phyloP scores from a whole-genome alignment of 53 echinoderm and acorn worm genomes.

The Stichopus horrens region DNA sequence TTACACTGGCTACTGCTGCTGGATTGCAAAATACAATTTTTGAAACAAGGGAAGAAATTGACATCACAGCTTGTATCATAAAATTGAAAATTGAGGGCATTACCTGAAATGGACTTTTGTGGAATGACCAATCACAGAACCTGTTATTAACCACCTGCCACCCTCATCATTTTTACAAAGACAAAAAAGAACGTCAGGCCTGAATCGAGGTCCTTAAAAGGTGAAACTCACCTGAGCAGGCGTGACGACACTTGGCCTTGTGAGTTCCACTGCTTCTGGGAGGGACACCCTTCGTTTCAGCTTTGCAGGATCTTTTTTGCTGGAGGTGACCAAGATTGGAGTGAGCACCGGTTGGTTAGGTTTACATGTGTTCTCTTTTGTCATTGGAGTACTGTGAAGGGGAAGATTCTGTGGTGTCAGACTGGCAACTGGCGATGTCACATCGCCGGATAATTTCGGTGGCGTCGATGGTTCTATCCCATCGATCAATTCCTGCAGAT shows the following conservation, averaged over 20 bases:
- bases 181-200: background rate
- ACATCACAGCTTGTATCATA: too few relatives aligned
- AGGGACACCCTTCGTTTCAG: constrained; percentile 11
- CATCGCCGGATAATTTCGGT: background rate
- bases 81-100: too few relatives aligned
- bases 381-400: constrained; percentile 31
- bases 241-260: background rate
- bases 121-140: too few relatives aligned
- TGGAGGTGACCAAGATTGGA: constrained; percentile 29
- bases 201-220: background rate
- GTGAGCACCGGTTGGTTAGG: constrained; percentile 8
- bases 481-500: constrained; percentile 28
- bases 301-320: background rate
- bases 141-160: too few relatives aligned
- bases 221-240: constrained; percentile 30
- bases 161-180: background rate
- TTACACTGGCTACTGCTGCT: too few relatives aligned
- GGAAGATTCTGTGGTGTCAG: background rate
- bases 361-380: background rate
- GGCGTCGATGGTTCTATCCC: constrained; percentile 25
- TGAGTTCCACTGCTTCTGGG: background rate
- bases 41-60: too few relatives aligned
- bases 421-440: background rate
- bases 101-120: too few relatives aligned
- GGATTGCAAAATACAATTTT: too few relatives aligned